These are phyloP conservation scores for Gymnoscopelus microlampas DNA, from an alignment of 2,797 vertebrate species.

Conservation along the genomic window DNA sequence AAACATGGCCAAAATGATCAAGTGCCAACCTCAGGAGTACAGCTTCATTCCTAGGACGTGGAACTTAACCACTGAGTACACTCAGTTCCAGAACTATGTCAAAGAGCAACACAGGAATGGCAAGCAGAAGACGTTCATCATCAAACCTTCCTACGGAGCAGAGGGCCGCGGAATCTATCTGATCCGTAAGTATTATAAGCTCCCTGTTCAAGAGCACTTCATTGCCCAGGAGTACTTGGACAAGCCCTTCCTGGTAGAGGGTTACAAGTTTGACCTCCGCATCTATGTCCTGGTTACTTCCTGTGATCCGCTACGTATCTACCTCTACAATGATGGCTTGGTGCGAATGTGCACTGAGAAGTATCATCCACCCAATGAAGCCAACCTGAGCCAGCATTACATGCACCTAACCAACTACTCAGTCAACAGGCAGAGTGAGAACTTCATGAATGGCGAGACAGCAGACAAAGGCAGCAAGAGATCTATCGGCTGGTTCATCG, in stretches of 20 bases:
- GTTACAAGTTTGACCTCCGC: slow-evolving; percentile 98
- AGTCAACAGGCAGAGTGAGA: slow-evolving; percentile 98
- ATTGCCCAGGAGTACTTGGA: slow-evolving; percentile 99
- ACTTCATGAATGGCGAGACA: slow-evolving; percentile 93
- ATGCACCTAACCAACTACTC: slow-evolving; percentile 99
- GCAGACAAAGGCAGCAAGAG: slow-evolving; percentile 97
- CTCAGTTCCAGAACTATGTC: slow-evolving; percentile 97
- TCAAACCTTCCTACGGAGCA: slow-evolving; percentile 97
- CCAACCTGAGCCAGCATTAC: slow-evolving; percentile 96
- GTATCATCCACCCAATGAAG: slow-evolving; percentile 93
- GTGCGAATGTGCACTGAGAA: slow-evolving; percentile 99
- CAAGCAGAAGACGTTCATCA: slow-evolving; percentile 97
- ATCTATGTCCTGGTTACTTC: slow-evolving; percentile 98
- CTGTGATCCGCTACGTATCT: slow-evolving; percentile 96
- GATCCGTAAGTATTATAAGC: slow-evolving; percentile 96
- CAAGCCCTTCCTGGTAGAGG: slow-evolving; percentile 98
- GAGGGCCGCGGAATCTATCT: slow-evolving; percentile 99
- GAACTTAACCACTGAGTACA: slow-evolving; percentile 98
- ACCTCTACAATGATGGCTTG: slow-evolving; percentile 96
- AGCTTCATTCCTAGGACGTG: slow-evolving; percentile 96
- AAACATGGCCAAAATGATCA: slow-evolving; percentile 99
- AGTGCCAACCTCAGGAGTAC: slow-evolving; percentile 95
- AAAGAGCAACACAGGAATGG: slow-evolving; percentile 96
- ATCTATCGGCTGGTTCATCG: slow-evolving; percentile 97
- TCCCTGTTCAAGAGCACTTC: slow-evolving; percentile 96